A percentile compares a stretch with the other conserved stretches of the same genome.
Evolutionary conservation across 2,797 vertebrate genomes (phyloP).

Genomic region (Dryobates pubescens): DNA sequence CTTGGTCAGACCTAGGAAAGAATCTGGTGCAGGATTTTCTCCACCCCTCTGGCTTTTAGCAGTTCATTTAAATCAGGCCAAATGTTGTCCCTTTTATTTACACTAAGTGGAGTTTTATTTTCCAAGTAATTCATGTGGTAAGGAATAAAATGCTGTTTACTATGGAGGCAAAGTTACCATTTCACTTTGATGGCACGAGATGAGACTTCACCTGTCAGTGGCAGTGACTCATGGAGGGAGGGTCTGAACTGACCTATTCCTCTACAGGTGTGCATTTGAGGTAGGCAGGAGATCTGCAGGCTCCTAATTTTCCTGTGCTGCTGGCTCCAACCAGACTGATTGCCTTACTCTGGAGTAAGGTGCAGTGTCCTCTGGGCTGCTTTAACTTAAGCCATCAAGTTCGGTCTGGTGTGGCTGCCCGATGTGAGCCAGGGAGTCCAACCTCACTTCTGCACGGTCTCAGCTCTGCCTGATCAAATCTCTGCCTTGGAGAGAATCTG

Average conservation of each 20-base stretch:
- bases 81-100: background rate
- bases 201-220: background rate
- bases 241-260: background rate
- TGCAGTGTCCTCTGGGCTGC: background rate
- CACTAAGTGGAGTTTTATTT: accelerated
- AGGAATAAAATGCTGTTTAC: background rate
- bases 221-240: background rate
- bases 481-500: background rate
- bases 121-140: background rate
- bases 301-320: background rate
- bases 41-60: background rate
- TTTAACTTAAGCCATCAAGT: conserved; percentile 43
- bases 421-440: background rate
- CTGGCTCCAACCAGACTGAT: background rate
- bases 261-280: background rate
- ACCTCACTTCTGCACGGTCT: background rate
- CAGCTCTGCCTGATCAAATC: background rate
- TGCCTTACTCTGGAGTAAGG: no score
- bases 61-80: background rate
- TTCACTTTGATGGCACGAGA: background rate
- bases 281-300: background rate
- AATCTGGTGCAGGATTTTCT: background rate
- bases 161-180: background rate
- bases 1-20: background rate
- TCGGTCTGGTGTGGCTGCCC: background rate